Percentiles rank a stretch among this genome's conserved stretches.
These are phyloP conservation scores for Typhlichthys eigenmanni DNA, from an alignment of 2,797 vertebrate species.

Conservation along the genomic window DNA sequence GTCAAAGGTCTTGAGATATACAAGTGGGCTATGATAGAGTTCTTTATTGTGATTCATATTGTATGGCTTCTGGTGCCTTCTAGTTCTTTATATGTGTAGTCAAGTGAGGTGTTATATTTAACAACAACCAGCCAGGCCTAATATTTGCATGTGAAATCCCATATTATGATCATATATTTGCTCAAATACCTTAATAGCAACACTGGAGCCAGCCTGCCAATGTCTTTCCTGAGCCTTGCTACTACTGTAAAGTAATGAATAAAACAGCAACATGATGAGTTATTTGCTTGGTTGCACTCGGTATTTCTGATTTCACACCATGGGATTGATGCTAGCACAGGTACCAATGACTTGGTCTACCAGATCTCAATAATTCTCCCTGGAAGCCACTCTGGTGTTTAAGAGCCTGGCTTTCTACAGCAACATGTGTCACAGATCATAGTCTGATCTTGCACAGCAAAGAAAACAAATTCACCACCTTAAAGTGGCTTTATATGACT, in stretches of 20 bases:
- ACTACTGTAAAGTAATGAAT: conserved; percentile 30
- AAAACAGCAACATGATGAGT: conserved; percentile 22
- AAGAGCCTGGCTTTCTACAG: not conserved
- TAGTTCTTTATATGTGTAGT: no score
- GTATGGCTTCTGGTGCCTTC: no score
- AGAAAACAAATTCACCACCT: not conserved
- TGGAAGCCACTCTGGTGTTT: not conserved
- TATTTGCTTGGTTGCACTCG: conserved; percentile 16
- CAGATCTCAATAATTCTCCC: conserved; percentile 8
- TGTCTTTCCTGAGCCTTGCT: conserved; percentile 1
- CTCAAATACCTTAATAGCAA: not conserved
- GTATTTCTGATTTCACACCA: conserved; percentile 16
- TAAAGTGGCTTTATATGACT: not conserved
- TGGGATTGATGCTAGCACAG: conserved; percentile 1
- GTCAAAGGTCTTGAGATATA: no score
- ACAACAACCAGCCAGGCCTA: no score
- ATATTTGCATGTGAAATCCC: no score
- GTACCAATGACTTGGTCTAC: not conserved
- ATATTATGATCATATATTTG: no score
- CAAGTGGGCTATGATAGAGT: no score
- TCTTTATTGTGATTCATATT: no score
- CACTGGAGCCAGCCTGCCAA: not conserved
- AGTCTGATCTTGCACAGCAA: not conserved
- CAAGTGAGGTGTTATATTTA: no score
- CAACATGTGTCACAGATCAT: not conserved